These are phyloP conservation scores for Sphaerophoria taeniata DNA, from an alignment of 2,888 invertebrate species.

Conservation along the genomic window DNA sequence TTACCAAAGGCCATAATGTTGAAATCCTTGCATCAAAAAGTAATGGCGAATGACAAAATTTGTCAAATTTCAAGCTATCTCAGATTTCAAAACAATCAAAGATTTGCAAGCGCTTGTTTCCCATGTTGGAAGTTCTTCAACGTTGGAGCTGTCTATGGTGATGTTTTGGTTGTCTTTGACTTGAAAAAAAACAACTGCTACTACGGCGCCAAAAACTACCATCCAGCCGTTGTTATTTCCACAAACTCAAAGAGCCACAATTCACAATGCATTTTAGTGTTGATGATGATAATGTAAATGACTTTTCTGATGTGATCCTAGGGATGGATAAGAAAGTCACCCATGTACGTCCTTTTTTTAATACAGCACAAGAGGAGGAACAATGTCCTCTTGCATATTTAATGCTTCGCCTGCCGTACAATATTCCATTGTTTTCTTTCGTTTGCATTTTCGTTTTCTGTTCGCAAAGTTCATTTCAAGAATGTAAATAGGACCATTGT, in stretches of 20 bases:
- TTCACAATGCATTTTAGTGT: constrained; percentile 23
- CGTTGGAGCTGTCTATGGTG: no score
- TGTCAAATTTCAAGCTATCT: no score
- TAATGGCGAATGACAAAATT: no score
- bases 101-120: no score
- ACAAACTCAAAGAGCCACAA: constrained; percentile 3
- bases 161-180: no score
- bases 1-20: no score
- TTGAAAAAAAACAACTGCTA: no score
- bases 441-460: constrained; percentile 11
- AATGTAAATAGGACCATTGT: constrained; percentile 63
- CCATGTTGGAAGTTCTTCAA: no score
- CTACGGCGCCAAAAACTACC: no score
- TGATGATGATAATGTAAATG: constrained; percentile 60
- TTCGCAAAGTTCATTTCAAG: constrained; percentile 52
- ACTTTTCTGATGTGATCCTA: constrained; percentile 49
- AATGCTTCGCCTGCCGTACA: constrained; percentile 7
- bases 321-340: constrained; percentile 49
- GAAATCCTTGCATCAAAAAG: no score
- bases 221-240: no score
- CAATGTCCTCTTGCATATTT: constrained; percentile 40
- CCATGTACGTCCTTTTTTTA: constrained; percentile 18
- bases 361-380: not conserved
- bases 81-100: no score
- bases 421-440: constrained; percentile 31